Base-by-base conservation (phyloP, 2,888 invertebrate genomes). In the Cinara cedri region DNA sequence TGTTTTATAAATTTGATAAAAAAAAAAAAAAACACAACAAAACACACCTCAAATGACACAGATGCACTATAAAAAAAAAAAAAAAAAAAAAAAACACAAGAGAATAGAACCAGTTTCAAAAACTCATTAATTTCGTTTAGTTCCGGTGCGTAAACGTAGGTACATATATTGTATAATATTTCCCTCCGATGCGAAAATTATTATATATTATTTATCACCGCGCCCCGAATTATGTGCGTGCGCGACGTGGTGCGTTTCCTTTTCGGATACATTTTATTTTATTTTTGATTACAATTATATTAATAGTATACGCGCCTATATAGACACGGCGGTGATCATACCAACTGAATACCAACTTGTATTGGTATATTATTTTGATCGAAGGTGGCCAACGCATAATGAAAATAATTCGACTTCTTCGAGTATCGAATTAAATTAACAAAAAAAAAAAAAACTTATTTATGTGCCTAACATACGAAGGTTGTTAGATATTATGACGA, bases 41-140 rank as follows among this genome's bases (percentile, higher is more conserved):
- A 74, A 66, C 68, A 24, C 49, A 19, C 19, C 26, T 68, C 55
- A 4, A 78, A 78, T 78, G 78, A 78, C 78, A 78, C 70, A 68
- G 78, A 78, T 70, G 78, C 60, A 66, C 16, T 63, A 13, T 21
- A 63, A 24, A 55, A 55, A 55, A 71, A 68, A n/a, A 55, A 21
- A 26, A 72, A 49, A 72, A 1, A 11, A 44, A 76, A 57, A 60
- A 57, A n/a, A n/a, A n/a, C n/a, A n/a, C n/a, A n/a, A n/a, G n/a
- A n/a, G n/a, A n/a, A 55, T 26, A 78, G 68, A 78, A 78, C 78
- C 78, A 78, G 78, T 78, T 78, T 78, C 70, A 70, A 70, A 78
- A 78, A 78, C 78, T 60, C 68, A 78, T 78, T 78, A 78, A 78
- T 78, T 78, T 78, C 78, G 49, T 78, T 78, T 78, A 57, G 78